Evolutionary conservation across 1,140 invertebrate genomes (phyloP), one percentile per base, ranked within the genome.

Genomic region (Hyles euphorbiae): DNA sequence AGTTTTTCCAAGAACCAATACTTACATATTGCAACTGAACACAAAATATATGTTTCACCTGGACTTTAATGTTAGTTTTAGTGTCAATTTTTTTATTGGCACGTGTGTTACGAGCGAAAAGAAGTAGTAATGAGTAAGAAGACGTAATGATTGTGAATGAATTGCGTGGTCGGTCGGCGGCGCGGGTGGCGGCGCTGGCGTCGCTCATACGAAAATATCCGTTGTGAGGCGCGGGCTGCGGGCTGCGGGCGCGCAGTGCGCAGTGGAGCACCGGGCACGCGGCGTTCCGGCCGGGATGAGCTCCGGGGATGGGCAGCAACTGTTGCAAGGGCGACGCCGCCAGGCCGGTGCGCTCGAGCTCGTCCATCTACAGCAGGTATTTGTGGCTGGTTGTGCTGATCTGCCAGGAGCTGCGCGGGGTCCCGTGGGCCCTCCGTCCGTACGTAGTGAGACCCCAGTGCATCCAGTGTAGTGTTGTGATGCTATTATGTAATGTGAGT

Each of bases 261-360:
- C 79, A 75, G 61, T 62, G 62, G 60, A 68, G 71, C 66, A 67
- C 72, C 80, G 78, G 73, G 76, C 22, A 55, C 80, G 76, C 74
- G 77, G 66, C 70, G 36, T 40, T 40, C 58, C 72, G 68, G 63
- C 78, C 81, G 83, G 76, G 56, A 86, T 87, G 83, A 67, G 78
- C 79, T 79, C 80, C 71, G 77, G 73, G 60, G 62, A 87, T 87
- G 83, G 83, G 83, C 74, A 84, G 81, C 78, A 87, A 83, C 74
- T 87, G 83, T 80, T 87, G 83, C 71, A 87, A 87, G 69, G 83
- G 81, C 72, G 83, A 84, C 72, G 81, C 83, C 57, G 71, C 78
- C 53, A 76, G 78, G 63, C 78, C 81, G 54, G 58, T 83, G 66
- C 71, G 81, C 61, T 82, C 80, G 56, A 73, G 61, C 63, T 83